Base-by-base conservation (phyloP, 2,888 invertebrate species). In the Xiphydria camelus region DNA sequence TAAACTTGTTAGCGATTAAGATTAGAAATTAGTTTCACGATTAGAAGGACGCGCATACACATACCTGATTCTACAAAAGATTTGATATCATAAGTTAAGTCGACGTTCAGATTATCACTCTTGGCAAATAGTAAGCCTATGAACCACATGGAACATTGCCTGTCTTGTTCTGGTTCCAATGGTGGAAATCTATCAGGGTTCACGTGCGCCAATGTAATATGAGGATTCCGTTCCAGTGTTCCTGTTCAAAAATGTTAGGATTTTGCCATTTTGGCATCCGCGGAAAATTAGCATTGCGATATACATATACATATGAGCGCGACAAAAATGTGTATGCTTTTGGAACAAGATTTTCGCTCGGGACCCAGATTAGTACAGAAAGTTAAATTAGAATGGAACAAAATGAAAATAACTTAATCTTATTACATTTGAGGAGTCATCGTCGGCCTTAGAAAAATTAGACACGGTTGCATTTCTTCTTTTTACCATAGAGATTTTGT, bases 71-170 rank as follows among this genome's bases (percentile, higher is more conserved):
- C 89, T 0, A 91, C 93, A 77, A 98, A 98, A 38, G 84, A 84
- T 61, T 89, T 88, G 57, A 98, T 97, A 70, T 95, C 96, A 57
- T 86, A 86, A 0, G 97, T 97, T 46, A 98, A 83, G 78, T 98
- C 94, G 39, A 99, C 86, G 68, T 95, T 94, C 37, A 93, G 79
- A 71, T 89, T 90, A 71, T 89, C 88, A 9, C 88, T 85, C 78
- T 92, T 93, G 62, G 89, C 88, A 73, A 99, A 95, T 53, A 90
- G 88, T 39, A 99, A 80, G 0, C 99, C 99, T 64, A 99, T 94
- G 77, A 98, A 98, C 99, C 99, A 99, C 86, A 95, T 89, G 4
- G 91, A 89, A 71, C 91, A 88, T 56, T 83, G 82, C 55, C 81
- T 82, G 22, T 81, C 80, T 1, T 79, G 70, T 45, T 82, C 78